Evolutionary conservation across 2,797 vertebrate genomes (phyloP).

Genomic region (Silurus aristotelis): DNA sequence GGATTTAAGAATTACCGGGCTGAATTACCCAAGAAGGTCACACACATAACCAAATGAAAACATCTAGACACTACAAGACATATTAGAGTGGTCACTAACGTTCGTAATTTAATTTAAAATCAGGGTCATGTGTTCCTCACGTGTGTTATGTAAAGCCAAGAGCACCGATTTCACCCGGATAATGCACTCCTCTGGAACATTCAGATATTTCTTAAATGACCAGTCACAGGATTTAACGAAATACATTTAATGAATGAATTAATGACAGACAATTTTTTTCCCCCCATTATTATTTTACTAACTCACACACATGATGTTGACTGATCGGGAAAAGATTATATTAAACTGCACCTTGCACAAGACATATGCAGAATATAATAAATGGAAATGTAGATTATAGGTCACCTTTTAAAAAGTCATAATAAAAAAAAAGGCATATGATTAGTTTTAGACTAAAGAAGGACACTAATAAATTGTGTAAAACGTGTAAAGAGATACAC

Average conservation of each 20-base stretch:
- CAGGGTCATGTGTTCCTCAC: neutral
- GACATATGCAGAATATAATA: neutral
- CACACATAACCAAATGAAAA: neutral
- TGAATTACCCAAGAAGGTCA: slow-evolving; percentile 57
- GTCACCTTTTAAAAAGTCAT: neutral
- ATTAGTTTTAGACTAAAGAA: neutral
- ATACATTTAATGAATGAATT: neutral
- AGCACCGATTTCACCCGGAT: neutral
- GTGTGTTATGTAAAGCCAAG: neutral
- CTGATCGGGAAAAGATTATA: neutral
- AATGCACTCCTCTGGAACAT: neutral
- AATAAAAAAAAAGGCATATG: neutral
- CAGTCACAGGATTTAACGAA: neutral
- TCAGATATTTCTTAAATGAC: neutral
- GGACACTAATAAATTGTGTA: neutral
- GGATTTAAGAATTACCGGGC: slow-evolving; percentile 70
- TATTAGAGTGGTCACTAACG: neutral
- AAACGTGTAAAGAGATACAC: neutral
- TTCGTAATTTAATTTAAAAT: neutral
- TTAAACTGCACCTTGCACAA: neutral
- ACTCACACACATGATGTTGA: neutral
- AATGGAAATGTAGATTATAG: neutral
- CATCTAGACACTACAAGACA: neutral
- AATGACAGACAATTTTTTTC: neutral
- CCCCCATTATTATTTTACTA: neutral